Conservation (phyloP, 2,888 invertebrate genomes). For the Lumbricus terrestris region DNA sequence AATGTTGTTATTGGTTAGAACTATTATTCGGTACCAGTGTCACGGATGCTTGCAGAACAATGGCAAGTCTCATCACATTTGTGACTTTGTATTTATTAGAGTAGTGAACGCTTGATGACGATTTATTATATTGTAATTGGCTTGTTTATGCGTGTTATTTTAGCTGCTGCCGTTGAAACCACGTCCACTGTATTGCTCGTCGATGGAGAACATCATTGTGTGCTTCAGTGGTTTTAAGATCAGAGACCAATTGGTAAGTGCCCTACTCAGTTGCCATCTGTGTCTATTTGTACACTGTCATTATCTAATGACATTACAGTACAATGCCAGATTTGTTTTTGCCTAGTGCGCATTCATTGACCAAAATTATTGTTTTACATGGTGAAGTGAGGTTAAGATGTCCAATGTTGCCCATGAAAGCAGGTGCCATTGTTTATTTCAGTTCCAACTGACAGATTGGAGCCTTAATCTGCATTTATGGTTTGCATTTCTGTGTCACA, state of each 20-base stretch:
- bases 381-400: no score
- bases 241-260: constrained; percentile 78
- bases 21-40: background rate
- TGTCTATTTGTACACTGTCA: background rate
- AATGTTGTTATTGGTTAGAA: no score
- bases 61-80: background rate
- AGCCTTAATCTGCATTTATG: background rate
- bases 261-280: background rate
- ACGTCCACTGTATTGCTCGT: constrained; percentile 81
- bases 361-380: background rate
- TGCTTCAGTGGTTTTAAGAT: constrained; percentile 89
- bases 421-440: no score
- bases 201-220: constrained; percentile 83
- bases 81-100: background rate
- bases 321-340: background rate
- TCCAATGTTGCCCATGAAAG: no score
- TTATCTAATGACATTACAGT: background rate
- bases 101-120: background rate
- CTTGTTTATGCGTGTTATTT: background rate
- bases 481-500: background rate
- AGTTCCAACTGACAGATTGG: background rate
- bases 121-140: background rate
- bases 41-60: background rate
- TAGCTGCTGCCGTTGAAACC: constrained; percentile 24
- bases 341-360: background rate